phyloP scores from a whole-genome alignment of 2,888 invertebrate genomes.

The Helleia helle region DNA sequence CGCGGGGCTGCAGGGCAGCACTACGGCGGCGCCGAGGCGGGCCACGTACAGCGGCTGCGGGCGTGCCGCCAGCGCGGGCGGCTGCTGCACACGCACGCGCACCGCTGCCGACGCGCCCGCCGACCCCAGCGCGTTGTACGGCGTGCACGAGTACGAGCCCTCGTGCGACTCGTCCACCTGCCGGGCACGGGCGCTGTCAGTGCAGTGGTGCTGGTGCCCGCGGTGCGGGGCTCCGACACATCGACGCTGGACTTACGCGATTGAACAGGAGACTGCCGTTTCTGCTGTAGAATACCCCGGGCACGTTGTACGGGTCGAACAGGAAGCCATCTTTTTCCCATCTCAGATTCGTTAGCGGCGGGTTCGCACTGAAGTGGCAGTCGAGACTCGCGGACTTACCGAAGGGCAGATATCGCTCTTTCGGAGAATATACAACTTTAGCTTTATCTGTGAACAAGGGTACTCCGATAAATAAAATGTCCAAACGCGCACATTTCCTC shows the following conservation, averaged over 20 bases:
- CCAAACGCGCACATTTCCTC: too few species aligned
- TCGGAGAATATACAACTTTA: slow-evolving; percentile 90
- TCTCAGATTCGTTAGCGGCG: slow-evolving; percentile 88
- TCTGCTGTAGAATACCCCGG: slow-evolving; percentile 86
- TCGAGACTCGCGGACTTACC: slow-evolving; percentile 88
- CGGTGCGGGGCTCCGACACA: too few species aligned
- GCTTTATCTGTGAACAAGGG: slow-evolving; percentile 84
- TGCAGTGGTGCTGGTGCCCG: too few species aligned
- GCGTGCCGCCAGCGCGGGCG: slow-evolving; percentile 86
- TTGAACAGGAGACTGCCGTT: slow-evolving; percentile 90
- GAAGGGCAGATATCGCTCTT: slow-evolving; percentile 87
- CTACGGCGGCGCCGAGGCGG: slow-evolving; percentile 84
- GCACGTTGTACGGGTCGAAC: slow-evolving; percentile 92
- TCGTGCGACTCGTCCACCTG: slow-evolving; percentile 87
- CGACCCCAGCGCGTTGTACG: slow-evolving; percentile 90
- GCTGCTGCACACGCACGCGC: slow-evolving; percentile 87
- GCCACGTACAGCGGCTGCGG: slow-evolving; percentile 90
- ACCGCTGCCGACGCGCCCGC: slow-evolving; percentile 89
- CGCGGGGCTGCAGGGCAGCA: slow-evolving; percentile 87
- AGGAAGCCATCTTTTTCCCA: slow-evolving; percentile 96
- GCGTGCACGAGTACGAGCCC: slow-evolving; percentile 93
- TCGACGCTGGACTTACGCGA: slow-evolving; percentile 70
- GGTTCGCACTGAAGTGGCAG: slow-evolving; percentile 94
- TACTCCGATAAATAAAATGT: background rate
- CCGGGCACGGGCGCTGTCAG: too few species aligned